These are phyloP conservation scores for Platysternon megacephalum DNA, from an alignment of 2,113 vertebrate species.

Conservation along the genomic window DNA sequence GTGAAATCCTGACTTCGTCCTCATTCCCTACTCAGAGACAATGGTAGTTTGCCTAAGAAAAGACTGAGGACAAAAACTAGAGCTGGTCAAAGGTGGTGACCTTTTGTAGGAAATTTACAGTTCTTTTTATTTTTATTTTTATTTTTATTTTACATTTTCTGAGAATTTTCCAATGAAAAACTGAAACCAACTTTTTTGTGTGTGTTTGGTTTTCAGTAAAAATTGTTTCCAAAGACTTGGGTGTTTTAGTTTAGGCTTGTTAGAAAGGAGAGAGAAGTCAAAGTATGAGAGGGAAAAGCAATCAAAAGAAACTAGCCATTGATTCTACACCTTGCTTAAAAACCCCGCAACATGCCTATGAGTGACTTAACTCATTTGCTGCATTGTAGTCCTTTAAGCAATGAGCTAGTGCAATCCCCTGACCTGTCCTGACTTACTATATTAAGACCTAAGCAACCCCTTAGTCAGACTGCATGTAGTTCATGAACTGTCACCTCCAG, in stretches of 20 bases:
- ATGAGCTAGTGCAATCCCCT: slow-evolving; percentile 6
- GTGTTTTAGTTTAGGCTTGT: background rate
- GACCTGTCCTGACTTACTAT: slow-evolving; percentile 30
- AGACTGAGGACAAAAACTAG: background rate
- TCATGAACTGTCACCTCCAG: slow-evolving; percentile 66
- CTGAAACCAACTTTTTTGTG: background rate
- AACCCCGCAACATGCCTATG: background rate
- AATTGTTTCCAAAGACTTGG: background rate
- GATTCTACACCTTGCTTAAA: slow-evolving; percentile 4
- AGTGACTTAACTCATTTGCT: slow-evolving; percentile 38
- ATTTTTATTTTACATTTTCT: background rate
- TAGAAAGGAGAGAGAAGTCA: background rate
- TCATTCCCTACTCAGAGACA: background rate
- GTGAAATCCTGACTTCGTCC: background rate
- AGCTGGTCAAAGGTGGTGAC: background rate
- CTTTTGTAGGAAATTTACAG: background rate
- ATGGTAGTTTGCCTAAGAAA: background rate
- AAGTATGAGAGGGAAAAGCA: background rate
- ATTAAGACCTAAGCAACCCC: background rate
- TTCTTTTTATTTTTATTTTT: background rate
- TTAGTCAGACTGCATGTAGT: slow-evolving; percentile 25
- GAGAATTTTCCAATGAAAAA: background rate
- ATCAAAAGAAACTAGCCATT: slow-evolving; percentile 1
- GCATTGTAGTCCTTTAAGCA: slow-evolving; percentile 50
- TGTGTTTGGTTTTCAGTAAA: background rate